Evolutionary conservation across 1,140 invertebrate species (phyloP).

Genomic region (Drosophila rufa): DNA sequence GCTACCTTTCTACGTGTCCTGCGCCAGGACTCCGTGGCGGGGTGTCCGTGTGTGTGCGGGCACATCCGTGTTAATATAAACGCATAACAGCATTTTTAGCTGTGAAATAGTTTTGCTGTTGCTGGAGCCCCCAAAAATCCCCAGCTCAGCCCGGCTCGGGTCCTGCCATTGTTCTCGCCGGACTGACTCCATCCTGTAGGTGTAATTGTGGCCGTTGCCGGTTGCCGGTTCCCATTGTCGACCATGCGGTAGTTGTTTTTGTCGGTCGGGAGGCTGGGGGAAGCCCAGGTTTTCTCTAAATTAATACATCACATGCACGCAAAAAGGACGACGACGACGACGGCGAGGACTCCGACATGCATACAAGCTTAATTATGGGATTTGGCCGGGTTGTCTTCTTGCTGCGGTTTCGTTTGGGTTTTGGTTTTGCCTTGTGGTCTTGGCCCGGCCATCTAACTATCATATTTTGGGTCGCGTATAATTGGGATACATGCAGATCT

Average conservation of each 20-base stretch:
- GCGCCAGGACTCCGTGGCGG: conserved; percentile 13
- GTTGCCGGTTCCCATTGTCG: conserved; percentile 61
- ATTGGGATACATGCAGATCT: conserved; percentile 66
- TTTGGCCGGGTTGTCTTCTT: conserved; percentile 40
- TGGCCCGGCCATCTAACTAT: conserved; percentile 37
- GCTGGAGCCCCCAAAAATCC: conserved; percentile 6
- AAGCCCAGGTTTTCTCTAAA: conserved; percentile 60
- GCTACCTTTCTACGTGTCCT: conserved; percentile 44
- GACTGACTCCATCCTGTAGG: conserved; percentile 33
- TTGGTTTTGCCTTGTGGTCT: conserved; percentile 11
- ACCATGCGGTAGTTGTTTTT: conserved; percentile 42
- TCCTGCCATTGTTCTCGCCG: conserved; percentile 21
- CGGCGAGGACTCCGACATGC: conserved; percentile 17
- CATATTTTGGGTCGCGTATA: conserved; percentile 66
- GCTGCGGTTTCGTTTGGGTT: conserved; percentile 26
- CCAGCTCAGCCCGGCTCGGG: neutral
- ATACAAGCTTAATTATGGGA: conserved; percentile 70
- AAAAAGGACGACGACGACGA: conserved; percentile 31
- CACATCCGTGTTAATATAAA: conserved; percentile 77
- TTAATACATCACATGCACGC: conserved; percentile 73
- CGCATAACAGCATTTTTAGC: conserved; percentile 79
- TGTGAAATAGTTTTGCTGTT: conserved; percentile 76
- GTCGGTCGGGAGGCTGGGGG: neutral
- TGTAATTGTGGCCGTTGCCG: conserved; percentile 65
- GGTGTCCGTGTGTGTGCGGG: conserved; percentile 22